Base-by-base conservation (phyloP, 2,113 vertebrate genomes). In the Rhinichthys klamathensis region DNA sequence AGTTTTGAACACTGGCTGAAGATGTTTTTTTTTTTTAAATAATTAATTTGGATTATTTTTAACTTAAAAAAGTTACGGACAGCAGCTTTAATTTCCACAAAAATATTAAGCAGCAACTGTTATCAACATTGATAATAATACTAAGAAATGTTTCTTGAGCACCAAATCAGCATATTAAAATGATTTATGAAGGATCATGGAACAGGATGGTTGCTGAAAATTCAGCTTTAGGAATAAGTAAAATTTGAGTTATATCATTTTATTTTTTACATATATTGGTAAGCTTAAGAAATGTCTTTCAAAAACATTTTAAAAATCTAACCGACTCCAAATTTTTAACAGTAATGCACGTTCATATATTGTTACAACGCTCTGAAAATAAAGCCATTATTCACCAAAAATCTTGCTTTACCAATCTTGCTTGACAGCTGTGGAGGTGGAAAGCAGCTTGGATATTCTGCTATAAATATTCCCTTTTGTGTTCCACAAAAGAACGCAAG, bases 401-500 rank as follows among this genome's bases (percentile, higher is more conserved):
- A 41, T 70, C 10, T 70, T 65, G 15, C 30, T 58, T 76, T 56
- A 56, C 3, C 18, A 41, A 41, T 70, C 67, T 70, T 51, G 9
- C 21, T 58, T 77, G 10, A 77, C 35, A 23, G 30, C 8, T 21
- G 16, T 69, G 65, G 65, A 35, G 65, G 9, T 72, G 35, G 23
- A 41, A 35, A 41, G 10, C 32, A 70, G 67, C 32, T 41, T 70
- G 18, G 21, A 41, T 4, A 41, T 72, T 41, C 35, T 13, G 10
- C 21, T 23, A 72, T 72, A 72, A 70, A 41, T 72, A 72, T 41
- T 70, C 18, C 67, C 32, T 70, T 70, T 61, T 23, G 18, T 72
- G 4, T 72, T 41, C 69, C 69, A 13, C 35, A 72, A 41, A 70
- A 41, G 21, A 67, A 35, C 21, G 30, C 21, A 70, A 41, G 9